These are phyloP conservation scores for Plusia festucae DNA, from an alignment of 2,888 invertebrate species.

Conservation along the genomic window DNA sequence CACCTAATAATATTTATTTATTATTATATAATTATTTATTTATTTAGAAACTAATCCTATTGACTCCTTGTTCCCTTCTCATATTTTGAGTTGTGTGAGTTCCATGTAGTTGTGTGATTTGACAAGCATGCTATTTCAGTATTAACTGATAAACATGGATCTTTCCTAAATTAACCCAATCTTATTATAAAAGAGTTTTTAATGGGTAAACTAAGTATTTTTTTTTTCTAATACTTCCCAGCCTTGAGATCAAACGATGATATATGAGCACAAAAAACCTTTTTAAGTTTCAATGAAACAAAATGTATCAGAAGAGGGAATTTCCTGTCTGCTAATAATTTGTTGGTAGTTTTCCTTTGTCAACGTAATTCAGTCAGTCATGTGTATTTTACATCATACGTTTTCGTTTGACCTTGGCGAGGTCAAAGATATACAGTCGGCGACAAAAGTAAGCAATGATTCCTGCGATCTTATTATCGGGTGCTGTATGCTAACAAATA, in stretches of 20 bases:
- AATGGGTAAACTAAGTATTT: too few species aligned
- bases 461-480: background rate
- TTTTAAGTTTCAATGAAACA: too few species aligned
- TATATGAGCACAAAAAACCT: too few species aligned
- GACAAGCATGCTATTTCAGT: background rate
- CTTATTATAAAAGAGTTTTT: too few species aligned
- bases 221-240: too few species aligned
- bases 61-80: too few species aligned
- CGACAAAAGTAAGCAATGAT: conserved; percentile 2
- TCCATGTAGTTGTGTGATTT: too few species aligned
- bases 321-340: background rate
- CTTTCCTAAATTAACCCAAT: too few species aligned
- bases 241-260: too few species aligned
- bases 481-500: background rate
- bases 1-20: background rate
- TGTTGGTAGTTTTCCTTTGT: background rate
- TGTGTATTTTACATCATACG: conserved; percentile 4
- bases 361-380: background rate
- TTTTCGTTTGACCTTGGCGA: background rate
- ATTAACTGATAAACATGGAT: too few species aligned
- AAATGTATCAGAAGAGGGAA: too few species aligned
- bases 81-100: too few species aligned
- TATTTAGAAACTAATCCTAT: background rate
- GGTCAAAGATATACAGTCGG: background rate
- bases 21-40: background rate